phyloP scores from a whole-genome alignment of 1,140 invertebrate species.

The Lordiphosa collinella region DNA sequence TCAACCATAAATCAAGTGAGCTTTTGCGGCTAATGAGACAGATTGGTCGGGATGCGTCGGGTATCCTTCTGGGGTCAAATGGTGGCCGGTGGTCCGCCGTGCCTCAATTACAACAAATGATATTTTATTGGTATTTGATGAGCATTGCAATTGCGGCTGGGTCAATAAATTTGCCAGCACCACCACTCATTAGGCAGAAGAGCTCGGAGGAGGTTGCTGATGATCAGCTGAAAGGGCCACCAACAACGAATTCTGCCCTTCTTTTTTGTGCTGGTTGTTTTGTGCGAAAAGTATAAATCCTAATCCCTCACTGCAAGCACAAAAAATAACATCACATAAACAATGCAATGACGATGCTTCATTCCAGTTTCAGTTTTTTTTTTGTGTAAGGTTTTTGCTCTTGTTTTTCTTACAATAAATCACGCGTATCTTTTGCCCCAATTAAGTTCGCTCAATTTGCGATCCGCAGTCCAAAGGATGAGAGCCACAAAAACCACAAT shows the following conservation, averaged over 20 bases:
- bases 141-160: slow-evolving; percentile 57
- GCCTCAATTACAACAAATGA: slow-evolving; percentile 54
- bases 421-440: slow-evolving; percentile 40
- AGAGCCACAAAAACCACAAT: too few species aligned
- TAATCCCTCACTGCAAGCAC: slow-evolving; percentile 54
- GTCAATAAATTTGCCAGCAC: slow-evolving; percentile 50
- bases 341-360: too few species aligned
- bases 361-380: slow-evolving; percentile 1
- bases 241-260: too few species aligned
- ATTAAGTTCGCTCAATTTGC: slow-evolving; percentile 51
- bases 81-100: slow-evolving; percentile 29
- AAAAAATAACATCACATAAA: slow-evolving; percentile 68
- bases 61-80: slow-evolving; percentile 19
- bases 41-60: slow-evolving; percentile 33
- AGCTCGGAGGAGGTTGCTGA: too few species aligned
- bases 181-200: too few species aligned
- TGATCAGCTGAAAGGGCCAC: too few species aligned
- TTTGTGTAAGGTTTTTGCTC: slow-evolving; percentile 8
- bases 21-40: slow-evolving; percentile 69
- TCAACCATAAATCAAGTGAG: slow-evolving; percentile 55
- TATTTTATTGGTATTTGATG: slow-evolving; percentile 74
- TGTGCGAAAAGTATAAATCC: slow-evolving; percentile 26
- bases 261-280: too few species aligned
- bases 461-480: slow-evolving; percentile 5
- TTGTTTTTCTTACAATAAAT: slow-evolving; percentile 59